phyloP scores from a whole-genome alignment of 1,140 invertebrate species.

The Bombus terrestris region DNA sequence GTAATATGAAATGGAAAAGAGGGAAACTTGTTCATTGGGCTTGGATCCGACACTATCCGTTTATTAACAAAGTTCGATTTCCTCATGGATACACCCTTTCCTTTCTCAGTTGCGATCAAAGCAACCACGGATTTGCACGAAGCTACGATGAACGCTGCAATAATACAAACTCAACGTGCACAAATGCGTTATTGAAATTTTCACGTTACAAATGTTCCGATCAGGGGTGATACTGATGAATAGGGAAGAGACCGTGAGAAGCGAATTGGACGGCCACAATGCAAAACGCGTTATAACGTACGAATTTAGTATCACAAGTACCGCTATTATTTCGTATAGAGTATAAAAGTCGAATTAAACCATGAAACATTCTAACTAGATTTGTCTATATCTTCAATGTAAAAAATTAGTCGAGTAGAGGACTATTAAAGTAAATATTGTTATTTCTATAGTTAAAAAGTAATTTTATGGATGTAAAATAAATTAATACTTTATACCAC shows the following conservation, averaged over 20 bases:
- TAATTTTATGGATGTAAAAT: no score
- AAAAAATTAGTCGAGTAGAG: no score
- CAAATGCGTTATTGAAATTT: constrained; percentile 33
- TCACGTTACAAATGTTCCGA: neutral
- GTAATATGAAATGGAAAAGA: neutral
- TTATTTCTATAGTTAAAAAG: no score
- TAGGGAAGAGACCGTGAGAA: neutral
- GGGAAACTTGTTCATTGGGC: neutral
- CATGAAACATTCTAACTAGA: no score
- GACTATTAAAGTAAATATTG: no score
- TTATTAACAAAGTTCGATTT: constrained; percentile 39
- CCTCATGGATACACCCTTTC: neutral
- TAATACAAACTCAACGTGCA: neutral
- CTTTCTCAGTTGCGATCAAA: constrained; percentile 15
- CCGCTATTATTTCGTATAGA: no score
- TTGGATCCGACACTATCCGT: neutral
- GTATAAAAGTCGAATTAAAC: no score
- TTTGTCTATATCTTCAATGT: no score
- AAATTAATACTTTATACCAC: no score
- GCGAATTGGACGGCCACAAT: neutral
- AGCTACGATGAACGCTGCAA: neutral
- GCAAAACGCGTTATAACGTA: no score
- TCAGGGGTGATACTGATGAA: neutral
- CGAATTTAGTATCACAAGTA: no score
- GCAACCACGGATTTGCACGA: constrained; percentile 7